Conservation (phyloP, 2,797 vertebrate genomes). For the Distichodus sexfasciatus region DNA sequence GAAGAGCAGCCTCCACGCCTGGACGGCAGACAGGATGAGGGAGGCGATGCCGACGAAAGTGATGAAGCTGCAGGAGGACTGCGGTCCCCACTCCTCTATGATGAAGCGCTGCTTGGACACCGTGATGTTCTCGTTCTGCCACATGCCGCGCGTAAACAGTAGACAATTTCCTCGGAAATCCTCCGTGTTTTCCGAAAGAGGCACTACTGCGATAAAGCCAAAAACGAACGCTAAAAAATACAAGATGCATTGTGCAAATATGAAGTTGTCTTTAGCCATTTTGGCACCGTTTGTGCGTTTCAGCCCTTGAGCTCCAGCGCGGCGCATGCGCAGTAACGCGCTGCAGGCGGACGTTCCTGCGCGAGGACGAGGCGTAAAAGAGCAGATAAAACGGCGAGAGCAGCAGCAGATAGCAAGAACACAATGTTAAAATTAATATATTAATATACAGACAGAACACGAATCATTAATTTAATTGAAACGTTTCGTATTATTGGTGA, state of each 20-base stretch:
- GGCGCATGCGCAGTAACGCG: conserved; percentile 72
- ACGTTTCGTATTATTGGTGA: too few species aligned
- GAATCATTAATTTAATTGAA: too few species aligned
- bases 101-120: conserved; percentile 92
- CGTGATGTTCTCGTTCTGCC: conserved; percentile 96
- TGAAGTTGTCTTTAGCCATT: conserved; percentile 88
- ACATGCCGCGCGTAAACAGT: conserved; percentile 95
- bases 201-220: conserved; percentile 90
- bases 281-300: conserved; percentile 53
- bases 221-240: conserved; percentile 91
- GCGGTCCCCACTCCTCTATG: conserved; percentile 95
- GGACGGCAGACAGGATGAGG: conserved; percentile 87
- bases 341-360: conserved; percentile 53
- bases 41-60: conserved; percentile 88
- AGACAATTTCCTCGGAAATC: conserved; percentile 92
- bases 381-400: conserved; percentile 51
- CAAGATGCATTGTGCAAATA: conserved; percentile 89
- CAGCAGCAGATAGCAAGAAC: conserved; percentile 2
- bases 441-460: too few species aligned
- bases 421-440: background rate
- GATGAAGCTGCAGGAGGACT: conserved; percentile 92
- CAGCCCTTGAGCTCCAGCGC: conserved; percentile 36
- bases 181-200: conserved; percentile 89
- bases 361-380: too few species aligned
- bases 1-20: conserved; percentile 93